Evolutionary conservation across 2,888 invertebrate genomes (phyloP), one percentile per base, ranked within the genome.

Genomic region (Resseliella maxima): DNA sequence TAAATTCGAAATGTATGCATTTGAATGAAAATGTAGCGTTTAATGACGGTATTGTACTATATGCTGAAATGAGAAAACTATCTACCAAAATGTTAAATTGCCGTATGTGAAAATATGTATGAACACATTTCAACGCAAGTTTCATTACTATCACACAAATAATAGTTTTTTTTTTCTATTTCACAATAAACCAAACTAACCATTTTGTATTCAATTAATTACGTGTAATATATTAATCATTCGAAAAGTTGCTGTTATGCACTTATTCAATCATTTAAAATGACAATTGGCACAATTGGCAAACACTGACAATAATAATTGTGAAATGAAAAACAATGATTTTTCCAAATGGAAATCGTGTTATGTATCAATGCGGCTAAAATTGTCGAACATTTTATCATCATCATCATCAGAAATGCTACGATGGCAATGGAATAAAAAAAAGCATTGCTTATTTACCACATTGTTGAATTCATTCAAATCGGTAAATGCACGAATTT

Each of bases 161-260:
- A 59, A 59, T 59, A 24, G 3, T 24, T 50, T 18, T 18, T 50
- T 50, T 50, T 59, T 24, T 24, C 59, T 18, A 18, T 18, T 18
- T 18, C 15, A 18, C 2, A 18, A 18, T 2, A 6, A 50, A 59
- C 5, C 24, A 15, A 59, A 59, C n/a, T 10, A 59, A 59, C 59
- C n/a, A 59, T 59, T 59, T 59, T 59, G 24, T 24, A 59, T 59
- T 8, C 59, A 24, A 59, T 59, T n/a, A 59, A 59, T 59, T 24
- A 59, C 50, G 24, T n/a, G n/a, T n/a, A 24, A 24, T 10, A 59
- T 59, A 24, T 59, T 24, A 24, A 24, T 59, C n/a, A 59, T 59
- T 59, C 59, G 10, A 59, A 59, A 24, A n/a, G 5, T 3, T n/a
- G 24, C n/a, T 41, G 41, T 41, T 24, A 59, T 59, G 15, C 59